Base-by-base conservation (phyloP, 1,140 invertebrate species). In the Marisa cornuarietis region DNA sequence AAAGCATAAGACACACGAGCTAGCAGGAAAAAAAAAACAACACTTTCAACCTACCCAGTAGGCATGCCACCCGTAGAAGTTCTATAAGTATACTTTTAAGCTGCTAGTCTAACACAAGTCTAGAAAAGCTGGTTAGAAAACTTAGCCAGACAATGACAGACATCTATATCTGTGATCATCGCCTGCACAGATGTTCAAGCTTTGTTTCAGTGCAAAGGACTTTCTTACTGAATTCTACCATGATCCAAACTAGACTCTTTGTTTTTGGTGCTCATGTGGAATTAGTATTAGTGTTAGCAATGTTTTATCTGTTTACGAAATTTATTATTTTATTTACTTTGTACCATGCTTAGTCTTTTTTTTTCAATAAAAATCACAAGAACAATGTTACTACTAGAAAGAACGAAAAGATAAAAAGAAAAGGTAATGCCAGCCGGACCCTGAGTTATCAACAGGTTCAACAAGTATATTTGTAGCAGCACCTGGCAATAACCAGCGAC, bases 401-500 rank as follows among this genome's bases (percentile, higher is more conserved):
- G 62, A 63, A 20, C 7, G 18, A 3, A 4, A 18, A 63, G 18
- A 63, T 2, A 63, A 63, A 18, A 63, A 63, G n/a, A 20, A 63
- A n/a, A 63, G 6, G 7, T 20, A 63, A 63, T 18, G n/a, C n/a
- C 3, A 18, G n/a, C n/a, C 62, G n/a, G 18, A 7, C 62, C n/a
- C n/a, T n/a, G n/a, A n/a, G n/a, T 42, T 42, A 6, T 42, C 31
- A 63, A 63, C 62, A 63, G n/a, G n/a, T 63, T 20, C 18, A 63
- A 63, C 18, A 63, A 63, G n/a, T 18, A 63, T 63, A 18, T n/a
- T 2, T 63, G 18, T 20, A 18, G n/a, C 65, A 68, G 11, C 52
- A 75, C 73, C 73, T 75, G 16, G 49, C 73, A n/a, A 75, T 26
- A 54, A 75, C n/a, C 49, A 75, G 54, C 8, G 73, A 75, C 9